phyloP scores from a whole-genome alignment of 2,113 vertebrate genomes.

The Heterocephalus glaber region DNA sequence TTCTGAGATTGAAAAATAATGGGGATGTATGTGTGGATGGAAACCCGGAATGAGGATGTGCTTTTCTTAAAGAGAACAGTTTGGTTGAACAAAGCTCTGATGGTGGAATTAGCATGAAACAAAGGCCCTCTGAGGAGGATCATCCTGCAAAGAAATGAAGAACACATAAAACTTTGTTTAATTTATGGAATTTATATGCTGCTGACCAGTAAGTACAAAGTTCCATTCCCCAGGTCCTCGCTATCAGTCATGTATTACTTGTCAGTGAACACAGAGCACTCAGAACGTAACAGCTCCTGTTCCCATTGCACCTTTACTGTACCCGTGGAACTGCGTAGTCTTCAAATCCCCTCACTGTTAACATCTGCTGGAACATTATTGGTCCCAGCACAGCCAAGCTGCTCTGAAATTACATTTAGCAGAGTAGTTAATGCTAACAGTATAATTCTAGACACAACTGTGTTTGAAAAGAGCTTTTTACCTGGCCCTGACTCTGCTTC shows the following conservation, averaged over 20 bases:
- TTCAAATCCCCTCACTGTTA: conserved; percentile 98
- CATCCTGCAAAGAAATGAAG: conserved; percentile 86
- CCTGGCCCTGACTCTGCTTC: conserved; percentile 40
- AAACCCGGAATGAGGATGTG: background rate
- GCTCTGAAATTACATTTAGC: conserved; percentile 91
- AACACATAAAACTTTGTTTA: conserved; percentile 89
- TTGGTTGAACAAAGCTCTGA: conserved; percentile 71
- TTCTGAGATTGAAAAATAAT: background rate
- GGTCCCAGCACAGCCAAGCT: conserved; percentile 93
- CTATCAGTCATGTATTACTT: conserved; percentile 89
- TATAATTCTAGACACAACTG: conserved; percentile 86
- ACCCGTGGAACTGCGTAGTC: conserved; percentile 94
- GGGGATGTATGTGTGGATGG: background rate
- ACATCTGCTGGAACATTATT: conserved; percentile 98
- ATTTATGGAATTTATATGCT: conserved; percentile 90
- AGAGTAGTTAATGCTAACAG: conserved; percentile 89
- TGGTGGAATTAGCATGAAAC: conserved; percentile 81
- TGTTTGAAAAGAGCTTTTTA: conserved; percentile 85
- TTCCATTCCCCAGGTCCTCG: conserved; percentile 86
- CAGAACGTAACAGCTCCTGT: conserved; percentile 91
- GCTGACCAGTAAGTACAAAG: conserved; percentile 91
- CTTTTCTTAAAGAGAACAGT: conserved; percentile 56
- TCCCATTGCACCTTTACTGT: conserved; percentile 96
- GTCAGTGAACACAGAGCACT: conserved; percentile 88
- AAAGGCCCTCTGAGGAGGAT: conserved; percentile 82